Conservation (phyloP, 2,888 invertebrate genomes). For the Orthosia gothica region DNA sequence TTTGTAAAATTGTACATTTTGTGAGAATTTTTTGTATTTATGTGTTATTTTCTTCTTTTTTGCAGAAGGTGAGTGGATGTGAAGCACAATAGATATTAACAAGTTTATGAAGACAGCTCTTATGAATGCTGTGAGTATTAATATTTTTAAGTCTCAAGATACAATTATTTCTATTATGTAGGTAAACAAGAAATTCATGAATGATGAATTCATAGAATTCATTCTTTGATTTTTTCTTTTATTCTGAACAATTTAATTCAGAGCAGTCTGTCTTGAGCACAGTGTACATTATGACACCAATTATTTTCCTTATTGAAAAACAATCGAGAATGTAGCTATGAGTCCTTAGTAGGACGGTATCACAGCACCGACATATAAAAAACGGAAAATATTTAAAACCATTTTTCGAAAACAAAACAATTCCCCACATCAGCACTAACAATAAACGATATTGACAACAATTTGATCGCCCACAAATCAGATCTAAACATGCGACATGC, state of each 20-base stretch:
- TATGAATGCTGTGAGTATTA: constrained; percentile 48
- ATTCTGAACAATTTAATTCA: background rate
- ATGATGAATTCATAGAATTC: too few species aligned
- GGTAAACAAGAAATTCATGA: background rate
- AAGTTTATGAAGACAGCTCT: constrained; percentile 59
- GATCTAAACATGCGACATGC: constrained; percentile 51
- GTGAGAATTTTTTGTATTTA: constrained; percentile 79
- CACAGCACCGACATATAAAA: too few species aligned
- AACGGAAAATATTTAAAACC: background rate
- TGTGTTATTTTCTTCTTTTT: constrained; percentile 79
- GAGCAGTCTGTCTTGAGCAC: too few species aligned
- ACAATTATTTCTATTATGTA: background rate
- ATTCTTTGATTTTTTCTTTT: too few species aligned
- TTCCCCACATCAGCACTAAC: constrained; percentile 1
- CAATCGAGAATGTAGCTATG: too few species aligned
- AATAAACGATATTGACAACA: constrained; percentile 38
- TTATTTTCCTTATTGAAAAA: background rate
- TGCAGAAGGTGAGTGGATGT: constrained; percentile 88
- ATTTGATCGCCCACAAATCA: constrained; percentile 43
- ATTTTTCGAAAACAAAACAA: background rate
- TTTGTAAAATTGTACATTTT: constrained; percentile 69
- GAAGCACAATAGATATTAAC: constrained; percentile 57
- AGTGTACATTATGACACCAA: background rate
- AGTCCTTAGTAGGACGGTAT: too few species aligned
- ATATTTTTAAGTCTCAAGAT: background rate